Base-by-base conservation (phyloP, 2,888 invertebrate genomes). In the Zelleria hepariella region DNA sequence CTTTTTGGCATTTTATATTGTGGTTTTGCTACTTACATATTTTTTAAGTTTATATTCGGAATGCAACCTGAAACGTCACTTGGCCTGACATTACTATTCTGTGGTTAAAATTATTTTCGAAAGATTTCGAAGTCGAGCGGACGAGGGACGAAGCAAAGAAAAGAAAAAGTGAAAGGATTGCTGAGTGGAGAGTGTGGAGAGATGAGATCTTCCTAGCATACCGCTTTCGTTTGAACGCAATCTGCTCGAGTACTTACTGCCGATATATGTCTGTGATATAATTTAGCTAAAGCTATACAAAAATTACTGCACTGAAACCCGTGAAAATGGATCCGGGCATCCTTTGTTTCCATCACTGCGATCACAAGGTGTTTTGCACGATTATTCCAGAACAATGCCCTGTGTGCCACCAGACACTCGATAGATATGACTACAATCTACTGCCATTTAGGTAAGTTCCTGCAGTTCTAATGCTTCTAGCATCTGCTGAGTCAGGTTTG, bases 331-430 rank as follows among this genome's bases (percentile, higher is more conserved):
- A 95, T 90, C 94, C 94, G 70, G 94, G 94, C 72, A 94, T 97
- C 77, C 91, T 96, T 78, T 97, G 97, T 89, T 96, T 96, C 85
- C 95, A 96, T 89, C 97, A 97, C 84, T 97, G 97, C 80, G 92
- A 91, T 61, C 91, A 93, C 64, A 93, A 94, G 86, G 92, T 96
- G 68, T 96, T 96, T 86, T 96, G 96, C 77, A 94, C 94, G 72
- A 84, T 89, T 66, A 90, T 97, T 72, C 96, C 96, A 56, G 91
- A 91, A 71, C 81, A 84, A 66, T 97, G 97, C 77, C 96, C 96
- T 60, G 90, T 93, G 67, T 97, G 97, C 82, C 88, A 91, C 66
- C 89, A 89, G 66, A 82, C 78, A 68, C 71, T 88, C 48, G 87
- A 88, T 69, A 80, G 86, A 80, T 88, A 88, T 65, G 91, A 92